Conservation (phyloP, 2,797 vertebrate genomes). For the Microctenopoma steveboyesi region DNA sequence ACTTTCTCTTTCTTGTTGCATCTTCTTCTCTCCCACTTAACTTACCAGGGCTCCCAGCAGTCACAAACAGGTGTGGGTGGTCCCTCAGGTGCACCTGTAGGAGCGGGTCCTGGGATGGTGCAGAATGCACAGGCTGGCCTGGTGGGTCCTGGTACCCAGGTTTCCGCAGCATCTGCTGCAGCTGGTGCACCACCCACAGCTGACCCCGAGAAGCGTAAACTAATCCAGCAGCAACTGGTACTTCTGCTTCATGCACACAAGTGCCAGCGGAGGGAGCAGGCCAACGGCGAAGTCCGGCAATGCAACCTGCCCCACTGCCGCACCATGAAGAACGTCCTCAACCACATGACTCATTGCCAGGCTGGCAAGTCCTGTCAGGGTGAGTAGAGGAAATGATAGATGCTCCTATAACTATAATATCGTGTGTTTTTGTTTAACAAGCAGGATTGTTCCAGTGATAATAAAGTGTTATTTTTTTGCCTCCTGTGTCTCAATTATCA, state of each 20-base stretch:
- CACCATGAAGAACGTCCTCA: slow-evolving; percentile 99
- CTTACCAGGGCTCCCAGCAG: slow-evolving; percentile 87
- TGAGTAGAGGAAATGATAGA: slow-evolving; percentile 69
- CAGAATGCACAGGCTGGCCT: slow-evolving; percentile 83
- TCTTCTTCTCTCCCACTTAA: not conserved
- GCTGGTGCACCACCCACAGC: slow-evolving; percentile 94
- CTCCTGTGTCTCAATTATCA: not conserved
- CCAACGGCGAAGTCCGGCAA: slow-evolving; percentile 93
- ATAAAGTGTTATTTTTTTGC: not conserved
- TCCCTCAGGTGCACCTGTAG: slow-evolving; percentile 68
- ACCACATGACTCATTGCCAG: slow-evolving; percentile 99
- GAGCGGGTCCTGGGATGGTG: slow-evolving; percentile 77
- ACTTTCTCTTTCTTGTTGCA: not conserved
- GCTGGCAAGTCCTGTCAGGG: slow-evolving; percentile 99
- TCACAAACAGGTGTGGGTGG: slow-evolving; percentile 83
- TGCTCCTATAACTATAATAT: not conserved
- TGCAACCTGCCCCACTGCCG: slow-evolving; percentile 97
- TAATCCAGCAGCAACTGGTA: slow-evolving; percentile 97
- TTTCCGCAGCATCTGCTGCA: slow-evolving; percentile 86
- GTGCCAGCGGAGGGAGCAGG: slow-evolving; percentile 96
- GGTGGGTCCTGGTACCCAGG: slow-evolving; percentile 79
- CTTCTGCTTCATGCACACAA: slow-evolving; percentile 97
- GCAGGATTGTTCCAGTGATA: not conserved
- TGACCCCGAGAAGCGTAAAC: slow-evolving; percentile 97
- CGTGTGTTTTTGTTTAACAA: slow-evolving; percentile 9